Evolutionary conservation across 2,888 invertebrate genomes (phyloP).

Genomic region (Leptinotarsa peninsularis): DNA sequence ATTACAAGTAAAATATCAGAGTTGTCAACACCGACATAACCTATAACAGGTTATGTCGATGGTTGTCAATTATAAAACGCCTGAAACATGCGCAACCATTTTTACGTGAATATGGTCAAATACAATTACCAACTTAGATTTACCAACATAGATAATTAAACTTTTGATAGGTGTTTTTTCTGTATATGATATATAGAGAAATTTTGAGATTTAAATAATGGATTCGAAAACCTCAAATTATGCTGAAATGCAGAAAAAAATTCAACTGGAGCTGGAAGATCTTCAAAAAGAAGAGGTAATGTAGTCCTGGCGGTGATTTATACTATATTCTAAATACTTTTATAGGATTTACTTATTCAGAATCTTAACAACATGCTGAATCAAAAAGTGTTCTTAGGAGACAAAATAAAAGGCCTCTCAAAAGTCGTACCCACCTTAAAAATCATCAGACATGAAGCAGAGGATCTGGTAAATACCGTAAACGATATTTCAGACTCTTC

Average conservation of each 20-base stretch:
- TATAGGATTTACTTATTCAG: constrained; percentile 77
- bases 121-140: too few relatives aligned
- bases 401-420: constrained; percentile 83
- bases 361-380: constrained; percentile 79
- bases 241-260: constrained; percentile 66
- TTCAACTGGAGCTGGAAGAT: constrained; percentile 70
- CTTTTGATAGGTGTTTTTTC: too few relatives aligned
- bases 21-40: too few relatives aligned
- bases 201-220: too few relatives aligned
- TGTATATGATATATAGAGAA: too few relatives aligned
- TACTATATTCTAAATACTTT: constrained; percentile 33
- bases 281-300: constrained; percentile 70
- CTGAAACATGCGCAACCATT: too few relatives aligned
- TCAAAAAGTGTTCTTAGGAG: constrained; percentile 81
- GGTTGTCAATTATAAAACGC: too few relatives aligned
- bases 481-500: constrained; percentile 88
- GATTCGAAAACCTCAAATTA: constrained; percentile 29
- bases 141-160: too few relatives aligned
- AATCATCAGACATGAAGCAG: constrained; percentile 81
- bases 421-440: constrained; percentile 85
- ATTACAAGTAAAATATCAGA: too few relatives aligned
- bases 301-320: neutral
- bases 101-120: too few relatives aligned
- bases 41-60: too few relatives aligned
- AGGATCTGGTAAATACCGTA: constrained; percentile 86